These are phyloP conservation scores for Prenolepis imparis DNA, from an alignment of 2,888 invertebrate species.

Conservation along the genomic window DNA sequence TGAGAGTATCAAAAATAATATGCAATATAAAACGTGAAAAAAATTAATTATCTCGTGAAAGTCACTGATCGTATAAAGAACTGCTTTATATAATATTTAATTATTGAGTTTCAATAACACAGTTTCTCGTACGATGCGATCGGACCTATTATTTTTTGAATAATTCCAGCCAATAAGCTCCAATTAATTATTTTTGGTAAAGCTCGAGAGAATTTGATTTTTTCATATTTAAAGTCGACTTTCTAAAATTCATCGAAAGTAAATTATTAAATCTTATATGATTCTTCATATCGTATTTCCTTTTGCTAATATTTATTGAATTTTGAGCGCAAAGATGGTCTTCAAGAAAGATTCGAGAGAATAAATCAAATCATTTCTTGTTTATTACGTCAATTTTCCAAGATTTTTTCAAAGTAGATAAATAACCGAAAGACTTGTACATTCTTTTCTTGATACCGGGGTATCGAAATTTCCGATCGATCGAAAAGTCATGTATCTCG, in stretches of 20 bases:
- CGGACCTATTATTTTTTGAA: background rate
- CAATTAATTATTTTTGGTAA: background rate
- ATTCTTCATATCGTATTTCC: background rate
- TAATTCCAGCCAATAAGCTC: background rate
- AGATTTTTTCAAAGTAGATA: background rate
- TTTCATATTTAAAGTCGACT: background rate
- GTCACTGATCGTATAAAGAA: background rate
- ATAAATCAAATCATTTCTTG: background rate
- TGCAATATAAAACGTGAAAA: background rate
- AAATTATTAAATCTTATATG: background rate
- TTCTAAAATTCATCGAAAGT: background rate
- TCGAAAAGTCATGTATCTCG: background rate
- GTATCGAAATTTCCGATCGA: background rate
- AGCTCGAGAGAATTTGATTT: background rate
- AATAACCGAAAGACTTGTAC: background rate
- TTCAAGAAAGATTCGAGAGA: background rate
- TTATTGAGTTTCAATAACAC: background rate
- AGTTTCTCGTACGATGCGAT: background rate
- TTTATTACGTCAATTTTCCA: background rate
- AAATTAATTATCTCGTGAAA: constrained; percentile 4
- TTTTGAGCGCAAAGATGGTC: background rate
- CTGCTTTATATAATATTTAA: background rate
- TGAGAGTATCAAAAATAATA: background rate
- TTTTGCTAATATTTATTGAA: background rate
- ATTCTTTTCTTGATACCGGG: background rate